Conservation (phyloP, 2,797 vertebrate genomes). For the Molossus alvarezi region DNA sequence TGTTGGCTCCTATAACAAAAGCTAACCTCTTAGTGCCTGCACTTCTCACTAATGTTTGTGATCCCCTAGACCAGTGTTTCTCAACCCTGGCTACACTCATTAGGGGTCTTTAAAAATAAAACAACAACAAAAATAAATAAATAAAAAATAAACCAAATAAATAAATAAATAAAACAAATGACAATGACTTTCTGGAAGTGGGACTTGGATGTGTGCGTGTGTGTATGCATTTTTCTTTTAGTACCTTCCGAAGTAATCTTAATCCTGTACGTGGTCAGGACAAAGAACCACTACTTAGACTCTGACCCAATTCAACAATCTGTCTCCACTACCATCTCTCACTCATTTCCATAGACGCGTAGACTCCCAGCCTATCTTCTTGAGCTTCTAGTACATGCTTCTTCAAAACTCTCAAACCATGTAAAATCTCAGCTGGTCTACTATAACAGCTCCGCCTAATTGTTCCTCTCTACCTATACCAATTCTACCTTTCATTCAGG, state of each 20-base stretch:
- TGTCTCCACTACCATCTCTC: background rate
- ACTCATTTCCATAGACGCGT: background rate
- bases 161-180: background rate
- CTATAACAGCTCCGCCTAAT: background rate
- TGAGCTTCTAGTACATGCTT: background rate
- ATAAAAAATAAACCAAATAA: no score
- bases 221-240: background rate
- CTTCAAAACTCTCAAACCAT: background rate
- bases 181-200: background rate
- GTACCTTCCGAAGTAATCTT: background rate
- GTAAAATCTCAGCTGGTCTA: conserved; percentile 16
- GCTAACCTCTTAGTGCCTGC: conserved; percentile 2
- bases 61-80: background rate
- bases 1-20: background rate
- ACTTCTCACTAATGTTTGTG: conserved; percentile 1
- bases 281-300: background rate
- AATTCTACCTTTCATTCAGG: conserved; percentile 39
- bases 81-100: background rate
- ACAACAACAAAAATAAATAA: no score
- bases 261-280: conserved; percentile 2
- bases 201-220: background rate
- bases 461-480: background rate
- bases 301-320: background rate
- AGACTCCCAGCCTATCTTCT: background rate
- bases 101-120: background rate